phyloP scores from a whole-genome alignment of 2,797 vertebrate genomes.

The Rallus crepitans region DNA sequence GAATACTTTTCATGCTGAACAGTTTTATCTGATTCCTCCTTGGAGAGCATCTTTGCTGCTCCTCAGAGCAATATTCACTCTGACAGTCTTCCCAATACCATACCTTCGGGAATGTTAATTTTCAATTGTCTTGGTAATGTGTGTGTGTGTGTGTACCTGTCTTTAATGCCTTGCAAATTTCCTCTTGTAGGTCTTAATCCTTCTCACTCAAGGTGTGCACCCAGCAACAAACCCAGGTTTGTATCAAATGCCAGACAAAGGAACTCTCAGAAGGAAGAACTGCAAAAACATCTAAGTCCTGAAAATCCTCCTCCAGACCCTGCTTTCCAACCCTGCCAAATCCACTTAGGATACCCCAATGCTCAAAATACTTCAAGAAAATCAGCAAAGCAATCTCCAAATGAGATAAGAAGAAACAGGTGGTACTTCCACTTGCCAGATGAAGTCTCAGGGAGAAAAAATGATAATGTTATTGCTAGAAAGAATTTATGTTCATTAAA shows the following conservation, averaged over 20 bases:
- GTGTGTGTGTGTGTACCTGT: not conserved
- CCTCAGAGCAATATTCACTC: not conserved
- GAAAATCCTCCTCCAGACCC: not conserved
- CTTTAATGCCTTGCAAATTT: not conserved
- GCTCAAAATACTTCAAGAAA: not conserved
- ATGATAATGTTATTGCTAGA: not conserved
- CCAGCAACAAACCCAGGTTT: not conserved
- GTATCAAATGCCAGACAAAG: not conserved
- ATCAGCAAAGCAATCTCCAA: not conserved
- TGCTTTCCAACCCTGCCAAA: not conserved
- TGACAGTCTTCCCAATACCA: not conserved
- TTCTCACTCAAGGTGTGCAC: not conserved
- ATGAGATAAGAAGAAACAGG: not conserved
- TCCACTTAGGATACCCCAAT: not conserved
- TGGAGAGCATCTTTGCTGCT: not conserved
- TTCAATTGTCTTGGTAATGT: not conserved
- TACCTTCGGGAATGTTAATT: not conserved
- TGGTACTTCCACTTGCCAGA: not conserved
- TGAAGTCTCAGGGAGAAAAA: not conserved
- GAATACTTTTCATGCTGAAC: not conserved
- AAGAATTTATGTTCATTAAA: not conserved
- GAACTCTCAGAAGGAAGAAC: not conserved
- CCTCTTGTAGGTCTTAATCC: not conserved
- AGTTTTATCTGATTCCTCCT: slow-evolving; percentile 35
- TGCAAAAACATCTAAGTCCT: not conserved